Evolutionary conservation across 2,113 vertebrate species (phyloP), one percentile per base, ranked within the genome.

Genomic region (Rhodinocichla rosea): DNA sequence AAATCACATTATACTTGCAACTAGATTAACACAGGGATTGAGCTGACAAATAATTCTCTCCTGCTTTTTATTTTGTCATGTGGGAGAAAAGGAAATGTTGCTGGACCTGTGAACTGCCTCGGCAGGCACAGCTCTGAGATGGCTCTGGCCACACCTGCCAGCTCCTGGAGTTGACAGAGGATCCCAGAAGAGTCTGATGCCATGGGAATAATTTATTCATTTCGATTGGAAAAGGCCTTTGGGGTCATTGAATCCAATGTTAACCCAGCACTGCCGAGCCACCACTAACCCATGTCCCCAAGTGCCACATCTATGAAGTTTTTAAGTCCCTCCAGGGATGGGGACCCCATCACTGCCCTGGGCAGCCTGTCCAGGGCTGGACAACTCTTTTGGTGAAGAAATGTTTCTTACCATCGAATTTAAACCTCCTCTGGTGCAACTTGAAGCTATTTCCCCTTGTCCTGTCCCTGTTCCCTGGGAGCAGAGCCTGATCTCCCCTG

Each of bases 1-100:
- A 96, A 94, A 97, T 96, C 96, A 96, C 90, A 93, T 96, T 97
- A 96, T 82, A 92, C 88, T 95, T 92, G 95, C 95, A 94, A 95
- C 94, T 96, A 96, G 96, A 94, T 97, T 96, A 97, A 93, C 92
- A 89, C 92, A 95, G 89, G 95, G 94, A 83, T 75, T 93, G 95
- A 94, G 80, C 62, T 89, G 73, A 89, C 76, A 50, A 96, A 96
- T 94, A 94, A 96, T 95, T 97, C 93, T 94, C 83, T 81, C 93
- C 86, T 68, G 64, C 86, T 89, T 95, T 92, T 95, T 83, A 88
- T 93, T 83, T 96, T 84, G 65, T 83, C 70, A 37, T 84, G 92
- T 82, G 92, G 77, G 93, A 92, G 92, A 82, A 96, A 73, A 65
- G 57, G 45, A 90, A 89, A 90, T 30, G 44, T 53, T 67, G 82